Evolutionary conservation across 2,888 invertebrate species (phyloP).

Genomic region (Macropis europaea): DNA sequence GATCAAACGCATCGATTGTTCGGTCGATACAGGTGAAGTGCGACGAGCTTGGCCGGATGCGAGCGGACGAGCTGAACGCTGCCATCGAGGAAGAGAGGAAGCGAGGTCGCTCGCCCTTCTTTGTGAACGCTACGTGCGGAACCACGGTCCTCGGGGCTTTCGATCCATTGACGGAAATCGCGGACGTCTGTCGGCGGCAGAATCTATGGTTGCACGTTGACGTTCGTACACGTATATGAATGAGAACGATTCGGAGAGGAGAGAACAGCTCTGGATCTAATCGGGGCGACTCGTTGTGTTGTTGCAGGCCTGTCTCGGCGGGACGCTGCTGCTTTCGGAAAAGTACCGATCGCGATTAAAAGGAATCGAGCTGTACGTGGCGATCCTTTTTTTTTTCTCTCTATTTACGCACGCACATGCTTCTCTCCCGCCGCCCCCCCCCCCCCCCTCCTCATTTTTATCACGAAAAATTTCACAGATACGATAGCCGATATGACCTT

Average conservation of each 20-base stretch:
- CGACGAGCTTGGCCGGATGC: constrained; percentile 86
- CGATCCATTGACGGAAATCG: constrained; percentile 86
- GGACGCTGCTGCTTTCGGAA: constrained; percentile 86
- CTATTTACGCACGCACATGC: not conserved
- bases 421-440: not conserved
- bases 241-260: not conserved
- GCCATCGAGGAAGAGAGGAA: constrained; percentile 81
- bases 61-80: constrained; percentile 82
- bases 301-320: constrained; percentile 89
- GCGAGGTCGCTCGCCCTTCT: constrained; percentile 83
- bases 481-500: too few species aligned
- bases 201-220: constrained; percentile 92
- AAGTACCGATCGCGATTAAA: constrained; percentile 83
- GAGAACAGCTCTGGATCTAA: not conserved
- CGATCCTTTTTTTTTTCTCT: not conserved
- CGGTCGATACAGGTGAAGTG: constrained; percentile 82
- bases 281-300: constrained; percentile 41
- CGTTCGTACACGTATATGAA: constrained; percentile 80
- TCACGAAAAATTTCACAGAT: too few species aligned
- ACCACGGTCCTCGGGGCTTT: constrained; percentile 93
- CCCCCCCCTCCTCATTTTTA: too few species aligned
- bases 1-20: not conserved
- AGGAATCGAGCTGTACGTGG: constrained; percentile 84
- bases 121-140: constrained; percentile 89
- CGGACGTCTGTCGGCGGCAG: constrained; percentile 85